phyloP scores from a whole-genome alignment of 2,113 vertebrate species.

The Cyanocitta stelleri region DNA sequence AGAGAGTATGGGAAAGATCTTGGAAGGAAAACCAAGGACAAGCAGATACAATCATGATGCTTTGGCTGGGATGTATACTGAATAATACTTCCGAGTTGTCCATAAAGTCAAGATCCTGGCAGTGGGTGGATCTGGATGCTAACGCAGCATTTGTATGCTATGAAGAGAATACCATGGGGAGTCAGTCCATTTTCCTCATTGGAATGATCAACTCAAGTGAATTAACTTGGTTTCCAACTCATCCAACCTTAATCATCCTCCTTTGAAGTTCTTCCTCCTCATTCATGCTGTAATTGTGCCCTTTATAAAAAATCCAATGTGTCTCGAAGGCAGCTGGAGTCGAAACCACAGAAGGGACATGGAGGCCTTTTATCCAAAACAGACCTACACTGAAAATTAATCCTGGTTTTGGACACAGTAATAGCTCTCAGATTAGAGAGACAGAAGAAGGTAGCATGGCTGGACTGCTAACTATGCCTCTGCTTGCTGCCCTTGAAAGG shows the following conservation, averaged over 20 bases:
- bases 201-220: conserved; percentile 2
- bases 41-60: neutral
- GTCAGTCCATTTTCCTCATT: neutral
- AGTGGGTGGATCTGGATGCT: neutral
- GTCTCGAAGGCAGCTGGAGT: conserved; percentile 6
- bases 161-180: neutral
- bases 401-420: neutral
- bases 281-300: neutral
- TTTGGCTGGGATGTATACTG: neutral
- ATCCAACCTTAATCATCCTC: neutral
- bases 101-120: conserved; percentile 27
- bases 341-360: conserved; percentile 22
- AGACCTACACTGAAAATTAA: neutral
- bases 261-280: conserved; percentile 29
- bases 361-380: conserved; percentile 3
- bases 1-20: neutral
- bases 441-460: neutral
- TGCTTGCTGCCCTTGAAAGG: conserved; percentile 14
- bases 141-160: conserved; percentile 15
- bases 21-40: conserved; percentile 36
- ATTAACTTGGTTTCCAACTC: conserved; percentile 14
- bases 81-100: neutral
- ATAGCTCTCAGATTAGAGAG: neutral
- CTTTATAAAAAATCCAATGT: neutral
- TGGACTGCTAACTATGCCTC: neutral